These are phyloP conservation scores for Diachasma alloeum DNA, from an alignment of 1,140 invertebrate genomes.

Conservation along the genomic window DNA sequence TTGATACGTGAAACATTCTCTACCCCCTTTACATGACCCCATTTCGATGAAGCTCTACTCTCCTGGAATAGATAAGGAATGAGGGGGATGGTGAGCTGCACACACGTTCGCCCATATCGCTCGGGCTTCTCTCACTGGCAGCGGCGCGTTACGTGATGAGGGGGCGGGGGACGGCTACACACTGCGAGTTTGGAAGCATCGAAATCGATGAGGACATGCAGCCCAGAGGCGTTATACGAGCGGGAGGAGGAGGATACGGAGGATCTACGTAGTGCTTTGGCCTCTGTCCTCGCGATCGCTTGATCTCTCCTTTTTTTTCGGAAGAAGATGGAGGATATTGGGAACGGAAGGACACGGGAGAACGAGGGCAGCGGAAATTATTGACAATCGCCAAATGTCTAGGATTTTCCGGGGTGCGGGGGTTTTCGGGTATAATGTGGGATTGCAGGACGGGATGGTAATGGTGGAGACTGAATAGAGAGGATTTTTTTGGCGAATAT, in stretches of 20 bases:
- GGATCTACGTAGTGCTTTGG: not conserved
- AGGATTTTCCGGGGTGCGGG: not conserved
- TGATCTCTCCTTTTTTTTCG: not conserved
- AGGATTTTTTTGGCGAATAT: no score
- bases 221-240: not conserved
- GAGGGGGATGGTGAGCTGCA: not conserved
- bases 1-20: constrained; percentile 9
- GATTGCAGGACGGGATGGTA: not conserved
- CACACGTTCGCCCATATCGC: constrained; percentile 1
- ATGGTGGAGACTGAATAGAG: no score
- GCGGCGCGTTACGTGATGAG: not conserved
- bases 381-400: not conserved
- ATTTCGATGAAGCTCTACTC: constrained; percentile 12
- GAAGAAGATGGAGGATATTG: not conserved
- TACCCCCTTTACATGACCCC: constrained; percentile 8
- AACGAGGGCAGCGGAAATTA: constrained; percentile 24
- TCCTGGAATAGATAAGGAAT: constrained; percentile 27
- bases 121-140: not conserved
- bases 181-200: not conserved
- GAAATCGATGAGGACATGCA: constrained; percentile 6
- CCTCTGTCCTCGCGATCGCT: not conserved
- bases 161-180: not conserved
- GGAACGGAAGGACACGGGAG: not conserved
- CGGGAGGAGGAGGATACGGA: not conserved
- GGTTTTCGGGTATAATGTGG: not conserved